Evolutionary conservation across 2,797 vertebrate genomes (phyloP).

Genomic region (Cetoscarus ocellatus): DNA sequence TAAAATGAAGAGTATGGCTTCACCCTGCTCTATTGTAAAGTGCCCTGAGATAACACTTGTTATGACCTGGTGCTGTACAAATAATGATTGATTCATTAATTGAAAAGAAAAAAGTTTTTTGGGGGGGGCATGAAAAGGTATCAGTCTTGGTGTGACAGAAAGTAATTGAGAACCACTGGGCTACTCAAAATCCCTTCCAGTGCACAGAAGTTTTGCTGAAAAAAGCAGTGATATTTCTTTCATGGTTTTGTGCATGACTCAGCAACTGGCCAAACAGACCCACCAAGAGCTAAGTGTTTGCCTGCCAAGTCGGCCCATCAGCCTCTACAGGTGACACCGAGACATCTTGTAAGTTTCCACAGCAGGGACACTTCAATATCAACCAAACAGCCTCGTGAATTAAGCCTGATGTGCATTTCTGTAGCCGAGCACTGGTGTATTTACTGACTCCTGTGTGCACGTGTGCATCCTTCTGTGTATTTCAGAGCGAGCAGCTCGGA

Average conservation of each 20-base stretch:
- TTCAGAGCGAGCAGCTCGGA: conserved; percentile 29
- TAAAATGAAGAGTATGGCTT: no score
- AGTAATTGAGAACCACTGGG: no score
- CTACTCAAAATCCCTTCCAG: conserved; percentile 1
- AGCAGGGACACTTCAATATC: conserved; percentile 23
- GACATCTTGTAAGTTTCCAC: conserved; percentile 53
- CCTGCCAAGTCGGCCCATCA: conserved; percentile 43
- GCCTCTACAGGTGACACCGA: conserved; percentile 56
- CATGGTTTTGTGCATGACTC: conserved; percentile 35
- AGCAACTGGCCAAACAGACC: conserved; percentile 40
- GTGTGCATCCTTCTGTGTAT: conserved; percentile 39
- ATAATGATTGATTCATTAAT: no score
- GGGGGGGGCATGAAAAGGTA: no score
- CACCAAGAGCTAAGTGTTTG: conserved; percentile 40
- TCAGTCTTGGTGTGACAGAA: no score
- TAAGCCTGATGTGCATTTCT: conserved; percentile 26
- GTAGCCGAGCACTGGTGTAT: conserved; percentile 47
- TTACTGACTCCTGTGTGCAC: conserved; percentile 52
- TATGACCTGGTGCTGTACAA: no score
- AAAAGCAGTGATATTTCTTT: conserved; percentile 42
- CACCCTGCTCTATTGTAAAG: no score
- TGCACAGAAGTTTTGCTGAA: conserved; percentile 17
- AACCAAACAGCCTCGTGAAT: conserved; percentile 40
- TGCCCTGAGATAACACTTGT: no score
- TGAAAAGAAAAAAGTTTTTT: no score